Evolutionary conservation across 2,888 invertebrate species (phyloP).

Genomic region (Atherix ibis): DNA sequence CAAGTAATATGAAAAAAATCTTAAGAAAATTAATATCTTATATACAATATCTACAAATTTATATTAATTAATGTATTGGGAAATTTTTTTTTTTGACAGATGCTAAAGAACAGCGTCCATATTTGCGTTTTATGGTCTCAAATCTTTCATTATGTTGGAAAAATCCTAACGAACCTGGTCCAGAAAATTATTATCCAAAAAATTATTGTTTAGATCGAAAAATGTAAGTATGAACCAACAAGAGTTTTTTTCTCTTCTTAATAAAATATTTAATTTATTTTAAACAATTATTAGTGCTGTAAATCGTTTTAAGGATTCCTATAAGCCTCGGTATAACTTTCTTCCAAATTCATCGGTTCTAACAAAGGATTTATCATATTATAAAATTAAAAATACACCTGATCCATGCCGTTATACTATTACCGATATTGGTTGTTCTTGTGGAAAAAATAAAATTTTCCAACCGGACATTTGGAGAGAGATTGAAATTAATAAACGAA

Average conservation of each 20-base stretch:
- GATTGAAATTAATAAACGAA: constrained; percentile 5
- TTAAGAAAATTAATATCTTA: too few species aligned
- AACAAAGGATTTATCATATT: background rate
- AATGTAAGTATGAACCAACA: constrained; percentile 3
- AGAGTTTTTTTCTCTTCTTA: background rate
- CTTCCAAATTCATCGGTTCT: constrained; percentile 9
- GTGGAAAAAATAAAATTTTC: constrained; percentile 3
- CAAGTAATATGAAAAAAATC: constrained; percentile 3
- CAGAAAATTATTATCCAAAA: constrained; percentile 30
- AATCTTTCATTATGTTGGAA: constrained; percentile 36
- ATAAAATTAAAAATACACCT: constrained; percentile 9
- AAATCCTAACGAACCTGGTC: constrained; percentile 37
- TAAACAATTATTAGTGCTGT: too few species aligned
- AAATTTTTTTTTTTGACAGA: constrained; percentile 2
- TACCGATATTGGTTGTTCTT: constrained; percentile 7
- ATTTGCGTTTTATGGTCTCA: constrained; percentile 34
- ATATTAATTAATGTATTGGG: background rate
- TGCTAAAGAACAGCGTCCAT: constrained; percentile 17
- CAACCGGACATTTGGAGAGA: constrained; percentile 5
- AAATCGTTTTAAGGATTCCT: too few species aligned
- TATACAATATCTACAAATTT: too few species aligned
- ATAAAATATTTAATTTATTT: background rate
- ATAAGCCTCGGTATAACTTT: too few species aligned
- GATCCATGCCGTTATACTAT: constrained; percentile 16
- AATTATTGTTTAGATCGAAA: constrained; percentile 4